Evolutionary conservation across 2,888 invertebrate species (phyloP), one percentile per base, ranked within the genome.

Genomic region (Drosophila sordidula): DNA sequence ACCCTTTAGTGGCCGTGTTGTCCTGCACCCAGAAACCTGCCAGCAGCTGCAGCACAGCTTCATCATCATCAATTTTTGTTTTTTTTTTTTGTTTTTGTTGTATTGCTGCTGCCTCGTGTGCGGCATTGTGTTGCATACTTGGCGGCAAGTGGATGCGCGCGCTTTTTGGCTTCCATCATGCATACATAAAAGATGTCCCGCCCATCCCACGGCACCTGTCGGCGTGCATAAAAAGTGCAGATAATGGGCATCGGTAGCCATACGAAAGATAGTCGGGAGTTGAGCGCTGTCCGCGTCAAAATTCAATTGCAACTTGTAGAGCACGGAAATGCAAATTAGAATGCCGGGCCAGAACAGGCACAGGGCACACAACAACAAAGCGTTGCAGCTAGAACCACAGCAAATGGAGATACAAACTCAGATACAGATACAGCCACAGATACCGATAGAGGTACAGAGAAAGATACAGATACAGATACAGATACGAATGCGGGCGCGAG

Each of bases 271-370:
- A 47, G 71, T 46, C 54, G 42, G 14, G 63, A 46, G 61, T 25
- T 51, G 39, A 34, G 9, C 50, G 70, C 59, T 59, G 50, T 64
- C 66, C 80, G 80, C 84, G 87, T 87, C 89, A 83, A 88, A 84
- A 84, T 87, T 84, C 83, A 89, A 84, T 84, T 84, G 83, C 75
- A 72, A 56, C 71, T 70, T 66, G 77, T 58, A 61, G 50, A 47
- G 73, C 47, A 63, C 50, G 71, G 81, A 84, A 70, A 84, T 83
- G 81, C 84, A 83, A 88, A 83, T 88, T 80, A 71, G 83, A 81
- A 70, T 77, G 50, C 69, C 64, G 57, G 63, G 36, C 65, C 34
- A 12, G 11, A 34, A 11, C 12, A 18, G 65, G 52, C 68, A 22
- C 50, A 52, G 38, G 51, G n/a, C 25, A 52, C 29, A 42, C 41